A percentile compares a stretch with the other conserved stretches of the same genome.
phyloP scores from a whole-genome alignment of 2,113 vertebrate species.

The Etia nguti region DNA sequence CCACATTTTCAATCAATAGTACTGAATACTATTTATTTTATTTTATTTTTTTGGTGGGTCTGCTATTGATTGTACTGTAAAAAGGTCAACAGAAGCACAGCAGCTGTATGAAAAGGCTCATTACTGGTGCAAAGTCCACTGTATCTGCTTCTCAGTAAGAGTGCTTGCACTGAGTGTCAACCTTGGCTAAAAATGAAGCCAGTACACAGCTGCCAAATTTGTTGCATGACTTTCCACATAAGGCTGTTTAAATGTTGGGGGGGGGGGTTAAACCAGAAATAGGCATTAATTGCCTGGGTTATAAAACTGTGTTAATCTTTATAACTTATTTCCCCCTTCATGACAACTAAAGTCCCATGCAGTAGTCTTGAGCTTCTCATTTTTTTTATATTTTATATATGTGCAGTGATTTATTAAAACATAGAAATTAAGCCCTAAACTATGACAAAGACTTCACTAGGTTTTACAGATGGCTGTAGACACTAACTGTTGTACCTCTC shows the following conservation, averaged over 20 bases:
- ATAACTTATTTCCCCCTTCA: neutral
- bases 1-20: neutral
- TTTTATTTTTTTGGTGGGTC: fast-evolving
- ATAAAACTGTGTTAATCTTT: neutral
- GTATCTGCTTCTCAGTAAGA: neutral
- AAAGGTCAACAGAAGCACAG: neutral
- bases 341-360: neutral
- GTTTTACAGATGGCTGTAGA: neutral
- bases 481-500: neutral
- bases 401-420: neutral
- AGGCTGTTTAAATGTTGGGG: neutral
- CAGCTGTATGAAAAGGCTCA: neutral
- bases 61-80: neutral
- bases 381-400: neutral
- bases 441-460: neutral
- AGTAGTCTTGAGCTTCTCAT: neutral
- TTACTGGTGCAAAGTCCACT: neutral
- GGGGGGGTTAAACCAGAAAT: neutral
- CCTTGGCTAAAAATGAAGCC: neutral
- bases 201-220: neutral
- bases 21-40: neutral
- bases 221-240: neutral
- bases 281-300: neutral
- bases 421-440: neutral
- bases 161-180: neutral